Conservation (phyloP, 1,140 invertebrate species). For the Drosophila oshimai region DNA sequence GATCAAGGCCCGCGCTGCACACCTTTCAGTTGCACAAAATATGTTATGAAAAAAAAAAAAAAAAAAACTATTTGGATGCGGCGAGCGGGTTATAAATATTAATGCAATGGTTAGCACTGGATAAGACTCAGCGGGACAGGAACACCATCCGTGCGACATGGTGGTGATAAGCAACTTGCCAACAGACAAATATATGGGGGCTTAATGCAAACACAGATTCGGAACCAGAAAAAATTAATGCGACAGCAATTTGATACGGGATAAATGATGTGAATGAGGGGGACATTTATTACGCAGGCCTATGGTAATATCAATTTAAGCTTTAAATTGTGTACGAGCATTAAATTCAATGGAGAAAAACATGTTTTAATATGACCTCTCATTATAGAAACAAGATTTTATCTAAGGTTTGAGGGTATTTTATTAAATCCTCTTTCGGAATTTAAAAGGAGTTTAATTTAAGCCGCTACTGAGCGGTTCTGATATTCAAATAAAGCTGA, state of each 20-base stretch:
- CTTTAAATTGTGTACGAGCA: slow-evolving; percentile 9
- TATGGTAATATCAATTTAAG: background rate
- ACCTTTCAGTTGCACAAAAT: background rate
- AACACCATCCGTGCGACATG: slow-evolving; percentile 1
- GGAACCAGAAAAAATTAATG: background rate
- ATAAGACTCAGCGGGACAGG: slow-evolving; percentile 13
- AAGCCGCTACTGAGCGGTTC: no score
- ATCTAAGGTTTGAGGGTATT: no score
- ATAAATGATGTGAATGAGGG: slow-evolving; percentile 27
- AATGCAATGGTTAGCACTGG: slow-evolving; percentile 29
- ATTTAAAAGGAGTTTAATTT: no score
- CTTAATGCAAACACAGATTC: slow-evolving; percentile 8
- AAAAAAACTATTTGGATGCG: slow-evolving; percentile 22
- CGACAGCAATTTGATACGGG: slow-evolving; percentile 15
- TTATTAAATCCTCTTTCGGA: no score
- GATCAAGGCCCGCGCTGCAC: slow-evolving; percentile 5
- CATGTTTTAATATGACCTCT: background rate
- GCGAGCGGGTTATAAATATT: slow-evolving; percentile 22
- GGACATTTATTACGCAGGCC: slow-evolving; percentile 19
- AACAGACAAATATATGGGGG: slow-evolving; percentile 15
- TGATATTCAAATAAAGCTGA: no score
- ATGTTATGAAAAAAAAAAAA: no score
- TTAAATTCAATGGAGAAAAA: background rate
- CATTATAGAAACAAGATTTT: no score
- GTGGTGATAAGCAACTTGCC: slow-evolving; percentile 26